phyloP scores from a whole-genome alignment of 2,888 invertebrate genomes.

The Xanthia icteritia region DNA sequence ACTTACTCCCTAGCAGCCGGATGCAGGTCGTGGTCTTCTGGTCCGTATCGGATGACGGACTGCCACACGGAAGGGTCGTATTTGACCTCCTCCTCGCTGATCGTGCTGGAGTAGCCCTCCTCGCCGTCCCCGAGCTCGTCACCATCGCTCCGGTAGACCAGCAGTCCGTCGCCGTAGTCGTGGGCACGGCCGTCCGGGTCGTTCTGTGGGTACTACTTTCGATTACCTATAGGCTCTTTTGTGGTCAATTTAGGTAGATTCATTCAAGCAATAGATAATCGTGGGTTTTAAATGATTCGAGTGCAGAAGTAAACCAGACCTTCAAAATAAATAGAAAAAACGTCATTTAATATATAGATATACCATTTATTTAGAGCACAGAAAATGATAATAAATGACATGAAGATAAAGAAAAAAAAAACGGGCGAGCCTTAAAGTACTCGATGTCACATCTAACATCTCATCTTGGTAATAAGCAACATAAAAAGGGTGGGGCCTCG shows the following conservation, averaged over 20 bases:
- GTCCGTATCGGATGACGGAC: conserved; percentile 92
- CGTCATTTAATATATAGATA: too few species aligned
- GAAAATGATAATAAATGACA: background rate
- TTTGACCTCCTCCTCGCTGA: conserved; percentile 94
- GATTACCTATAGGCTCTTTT: conserved; percentile 1
- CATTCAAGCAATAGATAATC: background rate
- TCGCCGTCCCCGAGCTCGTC: conserved; percentile 82
- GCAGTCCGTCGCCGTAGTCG: conserved; percentile 90
- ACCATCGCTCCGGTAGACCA: conserved; percentile 88
- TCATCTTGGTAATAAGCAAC: too few species aligned
- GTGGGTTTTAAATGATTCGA: background rate
- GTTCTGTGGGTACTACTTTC: conserved; percentile 68
- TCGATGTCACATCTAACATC: too few species aligned
- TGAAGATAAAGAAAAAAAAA: background rate
- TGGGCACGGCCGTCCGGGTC: conserved; percentile 78
- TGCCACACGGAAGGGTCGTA: conserved; percentile 93
- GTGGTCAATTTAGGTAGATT: background rate
- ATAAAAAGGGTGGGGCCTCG: too few species aligned
- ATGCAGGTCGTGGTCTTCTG: conserved; percentile 87
- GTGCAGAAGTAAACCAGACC: conserved; percentile 64
- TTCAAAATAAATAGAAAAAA: conserved; percentile 41
- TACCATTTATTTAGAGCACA: background rate
- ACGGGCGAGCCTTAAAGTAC: too few species aligned
- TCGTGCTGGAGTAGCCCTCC: conserved; percentile 94
- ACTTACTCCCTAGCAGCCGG: conserved; percentile 90